A percentile compares a stretch with the other conserved stretches of the same genome.
These are phyloP conservation scores for Diarsia rubi DNA, from an alignment of 2,888 invertebrate species.

Conservation along the genomic window DNA sequence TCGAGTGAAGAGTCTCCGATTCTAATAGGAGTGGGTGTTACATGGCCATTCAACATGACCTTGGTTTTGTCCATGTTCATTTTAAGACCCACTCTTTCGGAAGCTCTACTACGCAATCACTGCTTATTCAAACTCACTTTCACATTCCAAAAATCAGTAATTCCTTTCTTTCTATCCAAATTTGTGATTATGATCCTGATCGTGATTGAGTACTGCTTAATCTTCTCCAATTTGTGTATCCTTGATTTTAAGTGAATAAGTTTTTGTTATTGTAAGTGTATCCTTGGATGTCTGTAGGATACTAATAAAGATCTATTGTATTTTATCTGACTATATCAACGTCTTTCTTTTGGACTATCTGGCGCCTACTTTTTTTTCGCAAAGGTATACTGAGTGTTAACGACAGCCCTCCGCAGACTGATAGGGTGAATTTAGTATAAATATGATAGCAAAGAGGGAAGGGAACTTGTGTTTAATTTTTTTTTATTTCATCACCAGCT, in stretches of 20 bases:
- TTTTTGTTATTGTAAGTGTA: conserved; percentile 10
- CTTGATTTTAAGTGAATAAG: not conserved
- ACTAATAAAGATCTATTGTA: conserved; percentile 15
- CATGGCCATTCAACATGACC: too few species aligned
- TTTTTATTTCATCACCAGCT: too few species aligned
- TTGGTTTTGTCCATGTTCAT: too few species aligned
- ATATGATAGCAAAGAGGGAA: too few species aligned
- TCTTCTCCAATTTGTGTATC: conserved; percentile 6
- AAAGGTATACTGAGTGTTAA: not conserved
- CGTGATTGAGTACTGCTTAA: conserved; percentile 10
- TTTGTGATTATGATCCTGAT: not conserved
- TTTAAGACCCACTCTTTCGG: too few species aligned
- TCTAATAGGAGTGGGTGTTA: too few species aligned
- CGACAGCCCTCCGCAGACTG: too few species aligned
- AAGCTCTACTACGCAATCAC: too few species aligned
- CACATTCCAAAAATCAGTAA: not conserved
- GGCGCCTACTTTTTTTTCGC: not conserved
- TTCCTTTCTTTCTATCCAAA: not conserved
- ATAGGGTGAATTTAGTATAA: too few species aligned
- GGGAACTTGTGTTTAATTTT: too few species aligned
- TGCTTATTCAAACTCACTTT: too few species aligned
- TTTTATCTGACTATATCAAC: not conserved
- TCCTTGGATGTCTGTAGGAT: not conserved
- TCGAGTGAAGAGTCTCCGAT: too few species aligned
- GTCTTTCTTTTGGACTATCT: not conserved